Percentiles rank a stretch among this genome's conserved stretches.
Evolutionary conservation across 2,888 invertebrate genomes (phyloP).

Genomic region (Cinara cedri): DNA sequence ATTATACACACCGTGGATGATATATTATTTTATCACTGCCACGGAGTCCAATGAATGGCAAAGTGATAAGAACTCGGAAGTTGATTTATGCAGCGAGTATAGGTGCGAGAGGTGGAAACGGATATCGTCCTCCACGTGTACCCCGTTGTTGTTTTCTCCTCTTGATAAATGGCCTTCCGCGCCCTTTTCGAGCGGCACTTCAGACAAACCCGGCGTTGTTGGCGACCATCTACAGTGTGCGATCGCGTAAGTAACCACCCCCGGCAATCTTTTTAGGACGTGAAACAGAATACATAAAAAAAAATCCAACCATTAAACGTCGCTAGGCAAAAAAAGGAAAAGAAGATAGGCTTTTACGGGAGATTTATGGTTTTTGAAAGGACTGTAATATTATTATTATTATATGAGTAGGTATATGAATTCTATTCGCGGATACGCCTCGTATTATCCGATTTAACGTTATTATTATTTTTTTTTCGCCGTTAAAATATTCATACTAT

Average conservation of each 20-base stretch:
- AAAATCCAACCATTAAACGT: background rate
- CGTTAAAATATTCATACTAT: constrained; percentile 4
- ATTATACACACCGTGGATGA: background rate
- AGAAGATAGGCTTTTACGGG: background rate
- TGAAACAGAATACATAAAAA: constrained; percentile 3
- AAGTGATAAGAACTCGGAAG: constrained; percentile 49
- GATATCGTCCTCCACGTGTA: constrained; percentile 20
- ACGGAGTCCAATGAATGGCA: constrained; percentile 41
- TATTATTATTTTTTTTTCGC: background rate
- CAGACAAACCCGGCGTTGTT: background rate
- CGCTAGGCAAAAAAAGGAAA: background rate
- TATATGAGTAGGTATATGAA: too few relatives aligned
- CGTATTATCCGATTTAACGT: background rate
- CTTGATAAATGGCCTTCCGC: constrained; percentile 39
- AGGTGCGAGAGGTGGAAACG: constrained; percentile 44
- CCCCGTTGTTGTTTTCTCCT: background rate
- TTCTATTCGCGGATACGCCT: too few relatives aligned
- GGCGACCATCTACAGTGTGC: background rate
- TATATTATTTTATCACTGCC: constrained; percentile 54
- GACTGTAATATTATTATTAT: background rate
- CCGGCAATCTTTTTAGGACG: background rate
- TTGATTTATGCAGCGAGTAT: constrained; percentile 48
- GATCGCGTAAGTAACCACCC: background rate
- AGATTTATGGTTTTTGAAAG: constrained; percentile 17
- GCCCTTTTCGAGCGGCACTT: background rate